Evolutionary conservation across 2,113 vertebrate species (phyloP), one percentile per base, ranked within the genome.

Genomic region (Barnardius zonarius): DNA sequence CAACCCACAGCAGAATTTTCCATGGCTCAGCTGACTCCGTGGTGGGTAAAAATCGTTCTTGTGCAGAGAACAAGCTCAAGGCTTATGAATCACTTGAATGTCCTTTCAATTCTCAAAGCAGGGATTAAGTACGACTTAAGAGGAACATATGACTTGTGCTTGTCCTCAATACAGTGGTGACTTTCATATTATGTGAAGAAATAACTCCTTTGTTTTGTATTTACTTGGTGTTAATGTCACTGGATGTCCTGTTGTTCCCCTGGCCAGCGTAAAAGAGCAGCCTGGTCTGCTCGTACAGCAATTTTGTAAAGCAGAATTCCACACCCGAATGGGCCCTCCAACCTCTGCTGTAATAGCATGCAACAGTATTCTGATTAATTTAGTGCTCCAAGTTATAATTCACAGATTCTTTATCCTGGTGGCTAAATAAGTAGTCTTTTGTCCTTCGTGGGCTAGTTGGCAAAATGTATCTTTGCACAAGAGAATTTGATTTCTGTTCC

Each of bases 71-170:
- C 66, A 67, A 5, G 28, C 15, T 4, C 80, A 54, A 39, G 59
- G 72, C 76, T 93, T 94, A 93, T 96, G 93, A 94, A 93, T 88
- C 88, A 94, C 90, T 95, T 90, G 46, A 83, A 86, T 16, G 64
- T 78, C 76, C 93, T 83, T 78, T 95, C 93, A 97, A 94, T 96
- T 95, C 83, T 75, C 88, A 78, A 86, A 96, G 88, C 90, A 81
- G 92, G 94, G 96, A 96, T 97, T 96, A 96, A 96, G 92, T 44
- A 69, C 83, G 92, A 93, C 30, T 96, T 96, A 94, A 75, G 92
- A 88, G 76, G 92, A 90, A 92, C 88, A 87, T 96, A 95, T 72
- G 80, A 96, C 85, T 94, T 91, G 80, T 88, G 72, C 92, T 92
- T 90, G 85, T 90, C 96, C 94, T 95, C 68, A 92, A 83, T 95